These are phyloP conservation scores for Linnaemya vulpina DNA, from an alignment of 2,888 invertebrate species.

Conservation along the genomic window DNA sequence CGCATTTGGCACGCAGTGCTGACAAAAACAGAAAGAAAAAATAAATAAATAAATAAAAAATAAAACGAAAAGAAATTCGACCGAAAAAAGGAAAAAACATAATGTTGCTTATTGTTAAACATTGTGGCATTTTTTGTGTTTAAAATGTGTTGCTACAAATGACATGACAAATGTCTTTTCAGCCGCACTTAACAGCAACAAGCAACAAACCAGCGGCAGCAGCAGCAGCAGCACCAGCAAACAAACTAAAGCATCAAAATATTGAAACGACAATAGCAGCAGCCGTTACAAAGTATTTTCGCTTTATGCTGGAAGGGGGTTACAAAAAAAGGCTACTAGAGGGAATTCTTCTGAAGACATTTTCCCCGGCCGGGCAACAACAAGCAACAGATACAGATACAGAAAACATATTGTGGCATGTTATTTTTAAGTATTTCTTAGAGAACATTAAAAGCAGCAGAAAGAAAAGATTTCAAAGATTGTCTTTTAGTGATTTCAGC, in stretches of 20 bases:
- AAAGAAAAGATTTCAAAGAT: conserved; percentile 68
- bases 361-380: conserved; percentile 1
- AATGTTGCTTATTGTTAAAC: conserved; percentile 48
- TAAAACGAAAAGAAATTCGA: too few relatives aligned
- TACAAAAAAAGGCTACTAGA: conserved; percentile 27
- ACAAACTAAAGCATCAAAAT: conserved; percentile 51
- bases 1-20: conserved; percentile 60
- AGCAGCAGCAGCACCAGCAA: conserved; percentile 28
- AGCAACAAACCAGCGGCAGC: conserved; percentile 28
- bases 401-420: conserved; percentile 55
- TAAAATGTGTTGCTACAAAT: conserved; percentile 76
- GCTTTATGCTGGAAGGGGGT: neutral
- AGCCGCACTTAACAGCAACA: conserved; percentile 54
- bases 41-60: neutral
- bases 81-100: neutral
- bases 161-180: conserved; percentile 81
- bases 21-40: neutral
- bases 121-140: conserved; percentile 45
- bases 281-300: conserved; percentile 36
- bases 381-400: conserved; percentile 11
- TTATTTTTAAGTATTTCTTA: conserved; percentile 63
- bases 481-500: conserved; percentile 72
- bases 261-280: conserved; percentile 47
- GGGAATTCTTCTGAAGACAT: conserved; percentile 26
- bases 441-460: conserved; percentile 53